Base-by-base conservation (phyloP, 2,888 invertebrate genomes). In the Zele albiditarsus region DNA sequence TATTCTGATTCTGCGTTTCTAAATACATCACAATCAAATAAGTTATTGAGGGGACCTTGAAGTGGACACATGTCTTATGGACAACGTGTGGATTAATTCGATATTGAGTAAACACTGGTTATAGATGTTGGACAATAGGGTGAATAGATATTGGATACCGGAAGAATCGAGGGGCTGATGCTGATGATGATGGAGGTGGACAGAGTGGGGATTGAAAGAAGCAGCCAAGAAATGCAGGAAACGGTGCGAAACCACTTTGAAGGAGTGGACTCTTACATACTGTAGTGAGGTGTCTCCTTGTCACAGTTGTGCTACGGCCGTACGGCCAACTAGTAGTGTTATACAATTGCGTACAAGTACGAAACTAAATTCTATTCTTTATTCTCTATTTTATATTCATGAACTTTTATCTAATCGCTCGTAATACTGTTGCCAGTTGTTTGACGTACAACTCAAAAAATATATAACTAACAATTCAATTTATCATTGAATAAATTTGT, bases 281-380 rank as follows among this genome's bases (percentile, higher is more conserved):
- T 71, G 73, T 20, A 20, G 53, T 69, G 76, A 77, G 71, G 72
- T 76, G 46, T 67, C 42, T 65, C 65, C 14, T 42, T 73, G 75
- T 80, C 78, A 78, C 84, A 85, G 85, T 85, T 77, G 80, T 80
- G 82, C 80, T 79, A 77, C 73, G 79, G 81, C 81, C 80, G 79
- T 80, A 80, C 82, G 66, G 68, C 74, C 71, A 82, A 80, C 72
- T 73, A 77, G 84, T 76, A 71, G 79, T 66, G 58, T 77, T 42
- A 71, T 75, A 42, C 42, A 57, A 23, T 67, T 57, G 27, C 66
- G 10, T 3, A 38, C 10, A 5, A n/a, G 20, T n/a, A 49, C 70
- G 53, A 68, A 46, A 49, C n/a, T 14, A 16, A 33, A 42, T 27
- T 71, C 16, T n/a, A 53, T 73, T 69, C 70, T 20, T 6, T 57